These are phyloP conservation scores for Paramisgurnus dabryanus DNA, from an alignment of 2,113 vertebrate genomes.

Conservation along the genomic window DNA sequence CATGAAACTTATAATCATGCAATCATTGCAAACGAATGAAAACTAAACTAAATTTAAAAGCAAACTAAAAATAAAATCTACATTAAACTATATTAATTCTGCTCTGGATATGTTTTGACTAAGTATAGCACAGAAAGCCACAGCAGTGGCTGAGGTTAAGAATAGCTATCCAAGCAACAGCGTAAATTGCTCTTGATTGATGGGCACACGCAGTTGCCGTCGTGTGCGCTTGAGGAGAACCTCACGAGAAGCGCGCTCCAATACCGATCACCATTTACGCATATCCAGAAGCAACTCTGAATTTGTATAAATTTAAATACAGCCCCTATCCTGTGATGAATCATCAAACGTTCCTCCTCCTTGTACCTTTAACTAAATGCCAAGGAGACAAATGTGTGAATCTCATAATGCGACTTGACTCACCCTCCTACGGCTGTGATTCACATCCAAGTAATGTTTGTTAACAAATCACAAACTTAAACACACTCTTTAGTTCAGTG, in stretches of 20 bases:
- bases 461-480: slow-evolving; percentile 39
- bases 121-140: too few species aligned
- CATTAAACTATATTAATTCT: too few species aligned
- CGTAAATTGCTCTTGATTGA: not conserved
- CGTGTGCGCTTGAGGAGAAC: not conserved
- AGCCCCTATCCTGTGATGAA: slow-evolving; percentile 27
- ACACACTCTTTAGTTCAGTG: not conserved
- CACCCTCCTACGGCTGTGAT: slow-evolving; percentile 42
- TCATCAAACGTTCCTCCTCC: slow-evolving; percentile 41
- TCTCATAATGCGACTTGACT: slow-evolving; percentile 40
- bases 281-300: slow-evolving; percentile 11
- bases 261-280: slow-evolving; percentile 2
- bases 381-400: slow-evolving; percentile 17
- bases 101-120: too few species aligned
- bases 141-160: not conserved
- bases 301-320: slow-evolving; percentile 30
- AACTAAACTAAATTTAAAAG: too few species aligned
- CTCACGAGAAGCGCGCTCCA: not conserved
- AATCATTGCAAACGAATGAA: too few species aligned
- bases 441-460: slow-evolving; percentile 38
- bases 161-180: slow-evolving; percentile 7
- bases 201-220: not conserved
- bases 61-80: too few species aligned
- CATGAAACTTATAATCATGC: too few species aligned
- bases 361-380: slow-evolving; percentile 38